Base-by-base conservation (phyloP, 2,113 vertebrate species). In the Fulmarus glacialis region DNA sequence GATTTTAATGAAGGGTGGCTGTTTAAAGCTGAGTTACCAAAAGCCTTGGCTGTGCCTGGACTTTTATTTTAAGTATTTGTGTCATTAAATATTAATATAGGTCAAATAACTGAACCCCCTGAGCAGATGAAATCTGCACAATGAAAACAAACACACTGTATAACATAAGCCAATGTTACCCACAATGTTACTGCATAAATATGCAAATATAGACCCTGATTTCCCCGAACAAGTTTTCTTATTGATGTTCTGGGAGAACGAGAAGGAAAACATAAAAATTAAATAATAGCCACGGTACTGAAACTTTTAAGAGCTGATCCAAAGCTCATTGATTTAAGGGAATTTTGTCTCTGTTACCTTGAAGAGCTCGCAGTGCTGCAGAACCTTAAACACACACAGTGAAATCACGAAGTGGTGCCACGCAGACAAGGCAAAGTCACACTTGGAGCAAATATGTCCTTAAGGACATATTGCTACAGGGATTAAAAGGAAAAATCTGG, bases 31-130 rank as follows among this genome's bases (percentile, higher is more conserved):
- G 56, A 68, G 48, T 82, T 90, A 84, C 92, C 90, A 89, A 93
- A 96, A 93, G 73, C 70, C 67, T 96, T 93, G 94, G 59, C 94
- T 82, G 74, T 82, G 89, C 91, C 87, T 91, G 94, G 73, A 93
- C 84, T 95, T 92, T 96, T 91, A 91, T 96, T 97, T 95, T 90
- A 94, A 94, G 94, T 83, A 71, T 94, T 81, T 71, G 24, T 66
- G 50, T 42, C 53, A 96, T 91, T 96, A 96, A 96, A 96, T 96
- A 96, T 96, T 95, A 97, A 96, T 96, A 94, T 48, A 93, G 70
- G 91, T 96, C 89, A 95, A 94, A 96, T 85, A 93, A 82, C 87
- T 82, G 89, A 96, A 81, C 73, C 68, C 75, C 63, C 72, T 27
- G 56, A 96, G 91, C 87, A 91, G 91, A 93, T 36, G 73, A 94